A percentile compares a stretch with the other conserved stretches of the same genome.
Evolutionary conservation across 2,888 invertebrate genomes (phyloP).

Genomic region (Mongoloraphidia duomilia): DNA sequence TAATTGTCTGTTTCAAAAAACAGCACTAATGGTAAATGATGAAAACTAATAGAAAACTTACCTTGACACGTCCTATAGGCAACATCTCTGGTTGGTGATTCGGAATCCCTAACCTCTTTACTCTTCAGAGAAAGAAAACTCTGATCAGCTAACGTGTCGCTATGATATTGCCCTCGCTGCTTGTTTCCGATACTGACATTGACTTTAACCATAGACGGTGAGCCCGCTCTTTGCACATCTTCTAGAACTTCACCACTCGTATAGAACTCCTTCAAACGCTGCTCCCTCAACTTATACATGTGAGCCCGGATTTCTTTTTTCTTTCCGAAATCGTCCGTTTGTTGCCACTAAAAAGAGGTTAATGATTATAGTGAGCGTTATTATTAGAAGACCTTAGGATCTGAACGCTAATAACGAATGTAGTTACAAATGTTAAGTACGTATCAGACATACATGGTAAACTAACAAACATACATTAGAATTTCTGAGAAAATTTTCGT

Average conservation of each 20-base stretch:
- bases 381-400: too few relatives aligned
- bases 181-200: neutral
- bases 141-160: constrained; percentile 58
- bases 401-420: too few relatives aligned
- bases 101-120: constrained; percentile 65
- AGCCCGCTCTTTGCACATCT: constrained; percentile 15
- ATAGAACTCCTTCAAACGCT: constrained; percentile 62
- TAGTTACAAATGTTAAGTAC: too few relatives aligned
- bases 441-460: too few relatives aligned
- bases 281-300: constrained; percentile 72
- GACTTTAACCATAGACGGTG: neutral
- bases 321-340: constrained; percentile 70
- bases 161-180: constrained; percentile 31
- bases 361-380: too few relatives aligned
- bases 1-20: neutral
- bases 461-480: too few relatives aligned
- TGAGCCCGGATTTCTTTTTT: constrained; percentile 78
- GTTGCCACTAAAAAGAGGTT: constrained; percentile 55
- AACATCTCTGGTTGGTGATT: constrained; percentile 53
- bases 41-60: constrained; percentile 13
- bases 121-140: constrained; percentile 63
- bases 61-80: constrained; percentile 28
- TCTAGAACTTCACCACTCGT: constrained; percentile 32
- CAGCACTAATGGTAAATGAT: neutral
- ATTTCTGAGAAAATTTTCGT: too few relatives aligned